Base-by-base conservation (phyloP, 2,888 invertebrate genomes). In the Nipponacmea schrenckii region DNA sequence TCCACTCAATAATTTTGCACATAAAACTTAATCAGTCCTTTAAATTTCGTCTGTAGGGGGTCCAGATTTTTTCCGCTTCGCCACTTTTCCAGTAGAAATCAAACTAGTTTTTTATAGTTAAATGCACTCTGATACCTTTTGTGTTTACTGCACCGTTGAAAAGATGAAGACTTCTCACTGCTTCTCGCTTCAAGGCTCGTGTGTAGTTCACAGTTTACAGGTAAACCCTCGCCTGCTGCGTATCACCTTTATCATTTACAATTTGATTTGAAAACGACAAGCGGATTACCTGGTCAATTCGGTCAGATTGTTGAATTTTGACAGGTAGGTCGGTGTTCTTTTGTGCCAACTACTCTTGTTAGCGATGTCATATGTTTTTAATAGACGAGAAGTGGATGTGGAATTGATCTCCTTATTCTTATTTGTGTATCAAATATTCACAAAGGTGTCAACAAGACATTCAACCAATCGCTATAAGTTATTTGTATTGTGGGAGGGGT, bases 311-410 rank as follows among this genome's bases (percentile, higher is more conserved):
- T 20, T 24, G 56, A 56, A 56, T 10, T 39, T 56, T 56, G 56
- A 56, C 56, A 56, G 56, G 56, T 56, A 56, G 12, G 56, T 56
- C 56, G 56, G 20, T 56, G 12, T 20, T 24, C 56, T 56, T 24
- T 56, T 56, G 56, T 56, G 24, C 56, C 20, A 24, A 24, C 56
- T 56, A 56, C 56, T 56, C 56, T 20, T 56, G 20, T 56, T 24
- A 24, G 56, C 56, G 20, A 56, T 56, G 56, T 56, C 56, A 56
- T 56, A 24, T 56, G 56, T 24, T 56, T 56, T 56, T 56, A 56
- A 56, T 56, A 56, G 56, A 24, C 56, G 56, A 20, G 56, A 56
- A 56, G 56, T 56, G 56, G 56, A 56, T 56, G 56, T 56, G 56
- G 24, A 56, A 56, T 56, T 24, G 20, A 56, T 56, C 56, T 56